phyloP scores from a whole-genome alignment of 2,113 vertebrate genomes.

The Sinocyclocheilus rhinocerous region DNA sequence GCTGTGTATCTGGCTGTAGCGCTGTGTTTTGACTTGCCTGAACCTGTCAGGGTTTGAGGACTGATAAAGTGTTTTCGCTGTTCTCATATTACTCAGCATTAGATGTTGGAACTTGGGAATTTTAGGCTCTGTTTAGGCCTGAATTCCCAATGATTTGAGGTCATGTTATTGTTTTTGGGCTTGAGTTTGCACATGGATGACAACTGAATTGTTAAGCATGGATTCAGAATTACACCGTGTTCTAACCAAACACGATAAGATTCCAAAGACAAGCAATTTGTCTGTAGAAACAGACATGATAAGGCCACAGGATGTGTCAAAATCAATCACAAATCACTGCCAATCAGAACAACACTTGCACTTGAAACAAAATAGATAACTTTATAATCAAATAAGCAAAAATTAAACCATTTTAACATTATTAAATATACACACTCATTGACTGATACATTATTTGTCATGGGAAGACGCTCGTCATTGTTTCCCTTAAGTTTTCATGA shows the following conservation, averaged over 20 bases:
- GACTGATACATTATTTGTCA: not conserved
- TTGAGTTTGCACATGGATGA: constrained; percentile 24
- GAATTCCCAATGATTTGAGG: not conserved
- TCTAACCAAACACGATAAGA: not conserved
- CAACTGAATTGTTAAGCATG: not conserved
- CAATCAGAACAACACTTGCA: not conserved
- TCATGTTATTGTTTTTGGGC: not conserved
- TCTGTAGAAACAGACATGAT: not conserved
- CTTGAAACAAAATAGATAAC: not conserved
- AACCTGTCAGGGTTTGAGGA: constrained; percentile 20
- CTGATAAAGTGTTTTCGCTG: not conserved
- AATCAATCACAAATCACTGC: not conserved
- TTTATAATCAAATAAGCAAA: not conserved
- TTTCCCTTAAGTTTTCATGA: not conserved
- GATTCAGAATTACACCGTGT: not conserved
- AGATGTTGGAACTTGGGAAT: not conserved
- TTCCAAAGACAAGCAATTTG: not conserved
- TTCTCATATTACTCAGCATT: constrained; percentile 11
- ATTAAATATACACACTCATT: not conserved
- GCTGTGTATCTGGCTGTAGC: constrained; percentile 7
- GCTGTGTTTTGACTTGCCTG: constrained; percentile 32
- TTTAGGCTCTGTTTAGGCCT: not conserved
- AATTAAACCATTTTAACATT: not conserved
- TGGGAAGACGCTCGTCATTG: not conserved
- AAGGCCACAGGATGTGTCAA: not conserved